Conservation (phyloP, 53 echinoderm and acorn worm genomes). For the Holothuria leucospilota region DNA sequence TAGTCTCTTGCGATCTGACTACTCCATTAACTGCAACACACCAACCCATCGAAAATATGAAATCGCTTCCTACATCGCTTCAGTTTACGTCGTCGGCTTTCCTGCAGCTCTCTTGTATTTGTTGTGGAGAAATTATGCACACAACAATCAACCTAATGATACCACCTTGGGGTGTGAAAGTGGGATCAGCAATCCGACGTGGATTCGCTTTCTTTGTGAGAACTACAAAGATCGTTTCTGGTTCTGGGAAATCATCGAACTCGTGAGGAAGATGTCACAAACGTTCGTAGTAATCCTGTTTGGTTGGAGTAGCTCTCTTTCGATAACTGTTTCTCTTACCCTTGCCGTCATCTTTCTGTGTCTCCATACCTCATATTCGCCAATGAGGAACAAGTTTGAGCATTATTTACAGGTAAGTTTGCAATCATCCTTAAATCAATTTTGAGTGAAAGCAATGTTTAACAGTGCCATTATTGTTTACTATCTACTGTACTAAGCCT, state of each 20-base stretch:
- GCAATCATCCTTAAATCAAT: background rate
- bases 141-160: background rate
- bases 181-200: background rate
- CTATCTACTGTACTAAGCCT: background rate
- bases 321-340: constrained; percentile 4
- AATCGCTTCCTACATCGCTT: constrained; percentile 57
- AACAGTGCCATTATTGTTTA: background rate
- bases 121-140: constrained; percentile 29
- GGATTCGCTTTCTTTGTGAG: constrained; percentile 26
- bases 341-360: constrained; percentile 26
- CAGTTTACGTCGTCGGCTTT: constrained; percentile 65
- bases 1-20: constrained; percentile 59
- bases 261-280: constrained; percentile 14
- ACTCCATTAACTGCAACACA: constrained; percentile 59
- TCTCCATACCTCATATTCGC: constrained; percentile 9
- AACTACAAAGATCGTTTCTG: constrained; percentile 29
- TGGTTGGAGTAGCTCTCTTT: constrained; percentile 37
- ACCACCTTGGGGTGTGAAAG: background rate
- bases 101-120: constrained; percentile 51
- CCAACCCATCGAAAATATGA: constrained; percentile 15
- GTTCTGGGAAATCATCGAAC: constrained; percentile 48
- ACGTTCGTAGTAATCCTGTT: constrained; percentile 20
- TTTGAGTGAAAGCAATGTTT: background rate
- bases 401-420: constrained; percentile 40
- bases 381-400: constrained; percentile 33